phyloP scores from a whole-genome alignment of 2,888 invertebrate species.

The Lathronympha strigana region DNA sequence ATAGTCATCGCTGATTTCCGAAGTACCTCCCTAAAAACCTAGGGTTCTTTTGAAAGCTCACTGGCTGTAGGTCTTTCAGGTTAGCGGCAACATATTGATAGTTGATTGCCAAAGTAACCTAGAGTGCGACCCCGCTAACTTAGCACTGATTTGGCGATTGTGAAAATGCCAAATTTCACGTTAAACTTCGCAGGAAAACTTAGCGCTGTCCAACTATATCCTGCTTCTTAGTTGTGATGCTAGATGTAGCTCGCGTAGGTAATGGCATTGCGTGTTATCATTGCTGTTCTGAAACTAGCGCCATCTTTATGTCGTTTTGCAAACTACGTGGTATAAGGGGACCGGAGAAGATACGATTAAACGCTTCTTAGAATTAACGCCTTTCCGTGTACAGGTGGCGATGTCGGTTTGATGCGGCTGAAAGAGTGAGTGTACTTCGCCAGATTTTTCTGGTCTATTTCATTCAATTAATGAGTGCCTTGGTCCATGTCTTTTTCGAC shows the following conservation, averaged over 20 bases:
- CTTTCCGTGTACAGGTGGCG: not conserved
- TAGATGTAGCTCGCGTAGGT: slow-evolving; percentile 5
- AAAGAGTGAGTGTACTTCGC: not conserved
- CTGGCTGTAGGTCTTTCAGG: no score
- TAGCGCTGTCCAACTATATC: no score
- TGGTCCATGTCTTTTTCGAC: no score
- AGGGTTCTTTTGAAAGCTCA: no score
- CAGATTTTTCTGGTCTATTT: not conserved
- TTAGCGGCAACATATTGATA: no score
- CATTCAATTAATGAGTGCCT: not conserved
- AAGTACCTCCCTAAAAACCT: no score
- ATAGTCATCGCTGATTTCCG: no score
- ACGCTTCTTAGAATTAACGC: not conserved
- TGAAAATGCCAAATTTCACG: no score
- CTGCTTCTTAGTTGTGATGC: not conserved
- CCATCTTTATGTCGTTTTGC: slow-evolving; percentile 16
- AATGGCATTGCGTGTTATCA: not conserved
- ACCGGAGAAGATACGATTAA: not conserved
- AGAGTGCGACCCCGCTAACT: no score
- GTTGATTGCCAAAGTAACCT: no score
- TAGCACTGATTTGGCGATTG: no score
- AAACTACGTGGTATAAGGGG: not conserved
- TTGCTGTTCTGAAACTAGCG: not conserved
- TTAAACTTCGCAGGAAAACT: no score
- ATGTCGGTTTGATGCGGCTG: slow-evolving; percentile 11